These are phyloP conservation scores for Eurypyga helias DNA, from an alignment of 2,113 vertebrate genomes.

Conservation along the genomic window DNA sequence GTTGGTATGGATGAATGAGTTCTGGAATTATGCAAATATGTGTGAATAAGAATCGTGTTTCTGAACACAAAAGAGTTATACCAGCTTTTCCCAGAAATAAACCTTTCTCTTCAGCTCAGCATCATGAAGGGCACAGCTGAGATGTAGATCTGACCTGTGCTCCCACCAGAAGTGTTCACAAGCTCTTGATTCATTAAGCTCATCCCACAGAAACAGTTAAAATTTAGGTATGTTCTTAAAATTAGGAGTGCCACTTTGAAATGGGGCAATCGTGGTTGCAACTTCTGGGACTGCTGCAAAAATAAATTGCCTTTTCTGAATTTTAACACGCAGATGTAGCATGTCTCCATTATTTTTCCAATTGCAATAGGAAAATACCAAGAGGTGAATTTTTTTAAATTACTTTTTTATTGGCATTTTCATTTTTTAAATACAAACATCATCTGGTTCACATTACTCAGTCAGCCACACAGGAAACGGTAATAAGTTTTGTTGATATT, in stretches of 20 bases:
- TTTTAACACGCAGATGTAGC: neutral
- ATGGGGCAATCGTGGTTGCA: neutral
- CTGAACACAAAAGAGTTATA: fast-evolving
- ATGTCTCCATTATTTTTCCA: neutral
- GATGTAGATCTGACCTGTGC: neutral
- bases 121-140: neutral
- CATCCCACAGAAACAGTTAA: neutral
- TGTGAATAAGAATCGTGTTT: neutral
- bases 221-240: neutral
- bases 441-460: slow-evolving; percentile 31
- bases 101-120: neutral
- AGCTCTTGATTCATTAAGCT: neutral
- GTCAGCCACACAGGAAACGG: slow-evolving; percentile 18
- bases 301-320: neutral
- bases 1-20: neutral
- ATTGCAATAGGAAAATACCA: neutral
- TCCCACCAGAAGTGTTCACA: neutral
- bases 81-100: neutral
- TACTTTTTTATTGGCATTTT: slow-evolving; percentile 47
- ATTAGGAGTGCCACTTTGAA: neutral
- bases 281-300: neutral
- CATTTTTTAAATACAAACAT: slow-evolving; percentile 39
- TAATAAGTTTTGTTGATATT: slow-evolving; percentile 10
- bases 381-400: neutral
- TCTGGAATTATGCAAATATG: neutral